Base-by-base conservation (phyloP, 1,140 invertebrate genomes). In the Nixonia krombeini region DNA sequence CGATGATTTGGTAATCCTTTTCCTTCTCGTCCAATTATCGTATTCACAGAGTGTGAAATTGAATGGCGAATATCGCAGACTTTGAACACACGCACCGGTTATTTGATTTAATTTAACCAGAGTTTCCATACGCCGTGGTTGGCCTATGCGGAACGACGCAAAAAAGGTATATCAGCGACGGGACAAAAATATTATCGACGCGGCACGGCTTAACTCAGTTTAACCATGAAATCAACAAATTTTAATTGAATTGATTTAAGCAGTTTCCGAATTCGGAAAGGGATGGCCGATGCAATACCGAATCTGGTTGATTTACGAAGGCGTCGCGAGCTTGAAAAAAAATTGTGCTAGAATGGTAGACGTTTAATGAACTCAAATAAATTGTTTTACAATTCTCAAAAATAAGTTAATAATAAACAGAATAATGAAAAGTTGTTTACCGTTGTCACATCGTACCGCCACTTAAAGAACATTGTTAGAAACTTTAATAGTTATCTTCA, bases 41-140 rank as follows among this genome's bases (percentile, higher is more conserved):
- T 70, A 70, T 70, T 65, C 67, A 70, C 67, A 41, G 35, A 58
- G 67, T 70, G 67, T 70, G 67, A 70, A 70, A 70, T 70, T 70
- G 67, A 70, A 70, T 70, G 51, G 61, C 64, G 61, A 70, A 70
- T 70, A 70, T 70, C 51, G 59, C 59, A 70, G 51, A 70, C 67
- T 70, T 64, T 61, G 55, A 65, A 70, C 67, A 61, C 67, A 70
- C 67, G 66, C 66, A 44, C 33, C 66, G 66, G 59, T 70, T 70
- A 70, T 70, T 70, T 70, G 59, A 70, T 70, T 70, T 64, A 64
- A 70, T 70, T 70, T 63, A 46, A 35, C 45, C 26, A 33, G 33
- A 29, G 53, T 31, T 42, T 35, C 46, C 46, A 31, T 41, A 47
- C 16, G 26, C 16, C 25, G 26, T 26, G n/a, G n/a, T n/a, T n/a